phyloP scores from a whole-genome alignment of 2,113 vertebrate species.

The Silurus glanis region DNA sequence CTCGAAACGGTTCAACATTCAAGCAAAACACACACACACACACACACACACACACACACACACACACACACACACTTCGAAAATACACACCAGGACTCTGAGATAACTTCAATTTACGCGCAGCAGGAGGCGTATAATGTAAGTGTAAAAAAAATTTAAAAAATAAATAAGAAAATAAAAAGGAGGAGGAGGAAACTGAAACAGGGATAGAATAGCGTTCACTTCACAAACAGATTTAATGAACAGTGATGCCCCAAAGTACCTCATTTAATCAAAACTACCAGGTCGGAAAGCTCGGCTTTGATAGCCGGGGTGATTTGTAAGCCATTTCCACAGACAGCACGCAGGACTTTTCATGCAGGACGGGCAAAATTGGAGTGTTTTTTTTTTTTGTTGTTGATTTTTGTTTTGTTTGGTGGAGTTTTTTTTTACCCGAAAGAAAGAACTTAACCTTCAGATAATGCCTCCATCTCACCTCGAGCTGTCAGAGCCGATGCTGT shows the following conservation, averaged over 20 bases:
- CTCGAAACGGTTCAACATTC: constrained; percentile 15
- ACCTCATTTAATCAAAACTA: constrained; percentile 20
- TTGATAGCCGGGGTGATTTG: constrained; percentile 1
- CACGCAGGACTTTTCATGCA: background rate
- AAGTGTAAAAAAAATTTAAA: background rate
- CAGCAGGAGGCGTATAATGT: background rate
- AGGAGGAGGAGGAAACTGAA: background rate
- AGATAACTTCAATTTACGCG: background rate
- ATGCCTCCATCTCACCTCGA: background rate
- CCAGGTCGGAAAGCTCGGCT: background rate
- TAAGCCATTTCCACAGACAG: background rate
- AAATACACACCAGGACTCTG: background rate
- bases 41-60: background rate
- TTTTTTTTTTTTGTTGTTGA: no score
- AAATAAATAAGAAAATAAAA: background rate
- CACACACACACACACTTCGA: constrained; percentile 8
- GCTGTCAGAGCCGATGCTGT: background rate
- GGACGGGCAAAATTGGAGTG: background rate
- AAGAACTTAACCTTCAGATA: constrained; percentile 35
- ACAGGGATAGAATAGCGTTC: background rate
- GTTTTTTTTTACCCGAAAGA: background rate
- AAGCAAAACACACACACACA: constrained; percentile 23
- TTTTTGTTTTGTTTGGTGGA: background rate
- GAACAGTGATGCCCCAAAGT: constrained; percentile 24
- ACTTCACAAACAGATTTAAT: constrained; percentile 36